Evolutionary conservation across 2,888 invertebrate genomes (phyloP).

Genomic region (Xiphydria camelus): DNA sequence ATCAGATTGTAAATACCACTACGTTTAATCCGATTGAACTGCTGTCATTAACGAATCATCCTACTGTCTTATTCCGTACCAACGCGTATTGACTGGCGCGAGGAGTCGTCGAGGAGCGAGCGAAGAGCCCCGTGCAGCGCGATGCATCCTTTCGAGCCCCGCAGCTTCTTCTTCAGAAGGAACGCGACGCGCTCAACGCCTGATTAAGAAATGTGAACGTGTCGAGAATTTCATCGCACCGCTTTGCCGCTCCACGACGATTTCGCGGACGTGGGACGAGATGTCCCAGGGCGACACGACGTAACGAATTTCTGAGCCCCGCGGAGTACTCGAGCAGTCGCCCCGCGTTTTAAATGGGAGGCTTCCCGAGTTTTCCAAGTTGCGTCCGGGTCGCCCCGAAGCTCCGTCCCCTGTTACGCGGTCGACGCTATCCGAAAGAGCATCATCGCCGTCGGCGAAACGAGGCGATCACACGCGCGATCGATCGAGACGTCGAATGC

Average conservation of each 20-base stretch:
- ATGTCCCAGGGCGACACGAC: constrained; percentile 31
- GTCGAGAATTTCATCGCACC: too few relatives aligned
- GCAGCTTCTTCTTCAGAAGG: too few relatives aligned
- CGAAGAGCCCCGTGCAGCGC: too few relatives aligned
- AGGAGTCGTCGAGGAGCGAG: too few relatives aligned
- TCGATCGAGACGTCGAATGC: constrained; percentile 33
- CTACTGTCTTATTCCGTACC: constrained; percentile 32
- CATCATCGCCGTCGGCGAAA: constrained; percentile 36
- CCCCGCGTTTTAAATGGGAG: constrained; percentile 28
- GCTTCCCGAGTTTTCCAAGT: constrained; percentile 33
- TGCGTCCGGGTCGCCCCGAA: constrained; percentile 34
- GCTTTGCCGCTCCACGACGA: too few relatives aligned
- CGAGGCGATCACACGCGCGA: constrained; percentile 25
- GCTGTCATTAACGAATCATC: constrained; percentile 34
- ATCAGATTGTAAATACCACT: constrained; percentile 45
- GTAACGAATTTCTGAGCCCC: constrained; percentile 29
- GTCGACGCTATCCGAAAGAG: constrained; percentile 38
- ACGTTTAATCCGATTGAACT: constrained; percentile 32
- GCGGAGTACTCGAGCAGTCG: constrained; percentile 1
- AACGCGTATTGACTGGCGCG: constrained; percentile 10
- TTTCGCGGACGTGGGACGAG: too few relatives aligned
- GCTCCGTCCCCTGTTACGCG: constrained; percentile 29
- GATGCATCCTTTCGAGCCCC: too few relatives aligned
- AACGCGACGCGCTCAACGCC: too few relatives aligned
- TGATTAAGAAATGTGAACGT: too few relatives aligned